phyloP scores from a whole-genome alignment of 2,797 vertebrate genomes.

The Pantherophis alleghaniensis region DNA sequence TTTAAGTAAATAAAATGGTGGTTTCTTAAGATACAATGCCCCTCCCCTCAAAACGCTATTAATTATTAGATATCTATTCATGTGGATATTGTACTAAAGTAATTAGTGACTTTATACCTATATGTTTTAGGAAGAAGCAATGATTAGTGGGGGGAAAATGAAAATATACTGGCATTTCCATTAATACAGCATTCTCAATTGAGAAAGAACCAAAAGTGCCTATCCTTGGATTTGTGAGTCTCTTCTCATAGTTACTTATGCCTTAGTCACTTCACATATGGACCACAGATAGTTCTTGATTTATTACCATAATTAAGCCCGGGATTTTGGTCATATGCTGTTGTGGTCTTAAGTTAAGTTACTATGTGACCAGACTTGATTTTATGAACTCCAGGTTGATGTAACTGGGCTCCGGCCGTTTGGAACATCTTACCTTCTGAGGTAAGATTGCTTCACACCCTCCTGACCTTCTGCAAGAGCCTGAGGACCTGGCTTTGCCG shows the following conservation, averaged over 20 bases:
- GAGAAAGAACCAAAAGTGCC: not conserved
- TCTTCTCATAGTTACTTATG: not conserved
- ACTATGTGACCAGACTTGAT: not conserved
- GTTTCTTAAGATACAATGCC: not conserved
- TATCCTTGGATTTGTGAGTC: not conserved
- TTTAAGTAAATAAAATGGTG: not conserved
- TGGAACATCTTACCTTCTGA: not conserved
- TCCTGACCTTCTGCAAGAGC: not conserved
- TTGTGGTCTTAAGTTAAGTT: not conserved
- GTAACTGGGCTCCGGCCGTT: not conserved
- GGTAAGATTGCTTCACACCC: not conserved
- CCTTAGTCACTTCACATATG: not conserved
- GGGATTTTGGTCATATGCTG: not conserved
- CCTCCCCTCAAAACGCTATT: not conserved
- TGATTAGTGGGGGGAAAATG: not conserved
- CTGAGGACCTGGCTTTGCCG: not conserved
- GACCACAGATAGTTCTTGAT: not conserved
- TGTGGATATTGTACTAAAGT: not conserved
- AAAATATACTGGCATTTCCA: constrained; percentile 42
- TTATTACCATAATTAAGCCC: not conserved
- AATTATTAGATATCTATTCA: not conserved
- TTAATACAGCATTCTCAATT: constrained; percentile 32
- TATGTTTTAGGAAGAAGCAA: not conserved
- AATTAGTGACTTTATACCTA: not conserved
- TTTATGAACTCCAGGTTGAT: not conserved